Conservation (phyloP, 2,888 invertebrate genomes). For the Polymixis lichenea region DNA sequence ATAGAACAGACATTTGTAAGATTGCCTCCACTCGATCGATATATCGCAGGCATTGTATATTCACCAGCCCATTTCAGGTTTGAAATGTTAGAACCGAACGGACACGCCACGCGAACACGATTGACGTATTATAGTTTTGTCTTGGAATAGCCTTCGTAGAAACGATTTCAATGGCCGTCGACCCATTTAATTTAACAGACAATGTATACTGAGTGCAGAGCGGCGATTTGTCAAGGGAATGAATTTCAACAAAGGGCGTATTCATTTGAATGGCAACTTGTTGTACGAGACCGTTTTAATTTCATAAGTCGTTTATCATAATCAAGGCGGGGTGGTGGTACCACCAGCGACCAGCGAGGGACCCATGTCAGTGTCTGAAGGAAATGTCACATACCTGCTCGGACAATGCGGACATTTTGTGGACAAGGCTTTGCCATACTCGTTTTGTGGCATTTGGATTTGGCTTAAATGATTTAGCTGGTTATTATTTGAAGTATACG, state of each 20-base stretch:
- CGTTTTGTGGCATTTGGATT: slow-evolving; percentile 66
- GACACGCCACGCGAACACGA: slow-evolving; percentile 83
- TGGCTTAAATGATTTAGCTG: slow-evolving; percentile 65
- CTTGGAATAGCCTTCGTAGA: slow-evolving; percentile 85
- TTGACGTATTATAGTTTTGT: slow-evolving; percentile 86
- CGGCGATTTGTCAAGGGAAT: slow-evolving; percentile 89
- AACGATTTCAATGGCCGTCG: slow-evolving; percentile 84
- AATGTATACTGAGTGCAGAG: slow-evolving; percentile 85
- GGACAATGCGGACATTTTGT: slow-evolving; percentile 82
- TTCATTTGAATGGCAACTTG: slow-evolving; percentile 90
- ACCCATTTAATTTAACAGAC: slow-evolving; percentile 88
- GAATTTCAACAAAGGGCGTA: slow-evolving; percentile 88
- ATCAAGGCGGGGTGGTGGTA: slow-evolving; percentile 80
- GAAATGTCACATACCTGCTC: slow-evolving; percentile 87
- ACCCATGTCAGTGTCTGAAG: slow-evolving; percentile 90
- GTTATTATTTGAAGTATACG: slow-evolving; percentile 54
- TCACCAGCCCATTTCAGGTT: slow-evolving; percentile 82
- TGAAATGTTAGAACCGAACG: slow-evolving; percentile 74
- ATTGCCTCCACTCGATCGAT: slow-evolving; percentile 79
- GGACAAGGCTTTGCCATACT: slow-evolving; percentile 74
- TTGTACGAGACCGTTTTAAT: slow-evolving; percentile 90
- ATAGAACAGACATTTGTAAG: slow-evolving; percentile 79
- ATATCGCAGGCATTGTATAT: slow-evolving; percentile 84
- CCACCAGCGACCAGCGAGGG: slow-evolving; percentile 62
- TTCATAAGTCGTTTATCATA: slow-evolving; percentile 91